These are phyloP conservation scores for Ranitomeya imitator DNA, from an alignment of 2,113 vertebrate genomes.

Conservation along the genomic window DNA sequence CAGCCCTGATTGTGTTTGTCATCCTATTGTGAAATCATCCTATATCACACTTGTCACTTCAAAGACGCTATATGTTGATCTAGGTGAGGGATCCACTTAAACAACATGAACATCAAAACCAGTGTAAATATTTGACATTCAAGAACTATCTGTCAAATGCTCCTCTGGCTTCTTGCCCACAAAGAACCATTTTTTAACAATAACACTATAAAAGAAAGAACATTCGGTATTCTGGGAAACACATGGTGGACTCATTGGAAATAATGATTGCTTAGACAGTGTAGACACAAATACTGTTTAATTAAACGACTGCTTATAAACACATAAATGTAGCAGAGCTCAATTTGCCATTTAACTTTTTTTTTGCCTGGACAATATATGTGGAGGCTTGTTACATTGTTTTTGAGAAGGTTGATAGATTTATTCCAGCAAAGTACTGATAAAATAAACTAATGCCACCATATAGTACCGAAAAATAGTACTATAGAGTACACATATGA, in stretches of 20 bases:
- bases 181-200: conserved; percentile 25
- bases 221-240: too few relatives aligned
- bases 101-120: conserved; percentile 6
- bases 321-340: neutral
- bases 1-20: conserved; percentile 20
- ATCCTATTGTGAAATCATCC: conserved; percentile 8
- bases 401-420: too few relatives aligned
- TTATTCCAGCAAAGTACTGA: too few relatives aligned
- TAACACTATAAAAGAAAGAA: conserved; percentile 4
- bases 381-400: too few relatives aligned
- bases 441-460: neutral
- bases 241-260: neutral
- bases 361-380: too few relatives aligned
- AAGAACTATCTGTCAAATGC: conserved; percentile 11
- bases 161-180: conserved; percentile 21
- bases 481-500: too few relatives aligned
- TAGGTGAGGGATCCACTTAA: conserved; percentile 43
- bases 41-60: conserved; percentile 31
- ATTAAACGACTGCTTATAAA: neutral
- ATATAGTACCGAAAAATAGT: neutral
- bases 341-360: too few relatives aligned
- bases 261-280: neutral
- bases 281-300: neutral
- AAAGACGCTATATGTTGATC: conserved; percentile 39
- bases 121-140: conserved; percentile 42